Evolutionary conservation across 2,113 vertebrate genomes (phyloP), one percentile per base, ranked within the genome.

Genomic region (Eurystomus gularis): DNA sequence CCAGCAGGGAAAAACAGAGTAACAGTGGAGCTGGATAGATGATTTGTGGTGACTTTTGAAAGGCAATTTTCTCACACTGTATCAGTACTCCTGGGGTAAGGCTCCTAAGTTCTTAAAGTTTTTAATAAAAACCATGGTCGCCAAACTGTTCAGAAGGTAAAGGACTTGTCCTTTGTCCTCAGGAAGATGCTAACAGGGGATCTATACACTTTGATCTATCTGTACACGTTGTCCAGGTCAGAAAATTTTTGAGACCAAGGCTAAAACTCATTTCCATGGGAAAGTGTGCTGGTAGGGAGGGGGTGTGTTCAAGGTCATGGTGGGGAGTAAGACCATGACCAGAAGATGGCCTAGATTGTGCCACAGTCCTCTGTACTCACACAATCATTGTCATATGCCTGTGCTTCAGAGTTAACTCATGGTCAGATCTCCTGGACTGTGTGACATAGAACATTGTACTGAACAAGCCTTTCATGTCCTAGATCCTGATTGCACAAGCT

Each of bases 291-390:
- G 44, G 6, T 52, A 17, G 7, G 18, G 13, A 64, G 10, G 68
- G 8, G 3, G 0, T 91, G 4, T 54, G 19, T 46, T 71, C 37
- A 68, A 62, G 35, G 17, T 10, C 49, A 10, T 35, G 12, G 31
- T 40, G 17, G 5, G 12, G 13, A 90, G 64, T 20, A n/a, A 68
- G 42, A 37, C 40, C 4, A 2, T 40, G 26, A 72, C 7, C 25
- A 76, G 48, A 29, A 90, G 78, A 85, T 37, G 23, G 18, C 8
- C 6, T 57, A 28, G 26, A n/a, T 66, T 20, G 37, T 17, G 25
- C 17, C 0, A 0, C 40, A 90, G 0, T 49, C 17, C 28, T 69
- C 29, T 73, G 13, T 40, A 52, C 7, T 61, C 31, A 12, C 0
- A 0, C n/a, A 69, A 35, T 15, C 9, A 13, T 28, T 82, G 88